These are phyloP conservation scores for Pteronura brasiliensis DNA, from an alignment of 2,113 vertebrate species.

Conservation along the genomic window DNA sequence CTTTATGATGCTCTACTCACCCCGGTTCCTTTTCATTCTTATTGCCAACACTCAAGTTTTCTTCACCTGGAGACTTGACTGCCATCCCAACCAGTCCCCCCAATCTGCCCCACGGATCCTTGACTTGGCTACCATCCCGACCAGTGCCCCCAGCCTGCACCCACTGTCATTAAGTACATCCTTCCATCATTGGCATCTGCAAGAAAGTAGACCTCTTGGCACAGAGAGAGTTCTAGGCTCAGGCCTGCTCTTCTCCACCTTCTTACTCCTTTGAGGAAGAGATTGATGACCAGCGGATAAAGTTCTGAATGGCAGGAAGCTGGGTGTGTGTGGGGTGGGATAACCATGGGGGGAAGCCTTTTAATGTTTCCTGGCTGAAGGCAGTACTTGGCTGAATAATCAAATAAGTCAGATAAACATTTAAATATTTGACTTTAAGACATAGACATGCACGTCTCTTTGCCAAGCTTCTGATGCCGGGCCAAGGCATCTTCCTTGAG, in stretches of 20 bases:
- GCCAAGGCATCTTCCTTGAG: constrained; percentile 14
- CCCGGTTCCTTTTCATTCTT: not conserved
- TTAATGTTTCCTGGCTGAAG: not conserved
- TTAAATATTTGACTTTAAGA: constrained; percentile 43
- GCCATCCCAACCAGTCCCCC: not conserved
- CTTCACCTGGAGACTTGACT: not conserved
- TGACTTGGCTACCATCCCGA: not conserved
- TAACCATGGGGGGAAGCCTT: not conserved
- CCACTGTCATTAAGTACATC: not conserved
- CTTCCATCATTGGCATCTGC: fast-evolving
- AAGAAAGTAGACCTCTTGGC: not conserved
- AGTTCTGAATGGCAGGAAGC: constrained; percentile 51
- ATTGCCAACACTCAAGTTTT: not conserved
- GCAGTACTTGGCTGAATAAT: constrained; percentile 18
- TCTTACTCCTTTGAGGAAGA: not conserved
- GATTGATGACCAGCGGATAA: not conserved
- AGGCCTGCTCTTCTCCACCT: not conserved
- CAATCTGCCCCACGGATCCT: not conserved
- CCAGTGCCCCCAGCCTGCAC: not conserved
- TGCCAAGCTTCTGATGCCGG: constrained; percentile 28
- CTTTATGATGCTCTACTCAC: not conserved
- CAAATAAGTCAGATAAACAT: constrained; percentile 52
- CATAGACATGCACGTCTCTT: not conserved
- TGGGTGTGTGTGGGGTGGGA: not conserved
- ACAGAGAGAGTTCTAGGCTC: not conserved